Conservation (phyloP, 1,140 invertebrate species). For the Drosophila mojavensis region DNA sequence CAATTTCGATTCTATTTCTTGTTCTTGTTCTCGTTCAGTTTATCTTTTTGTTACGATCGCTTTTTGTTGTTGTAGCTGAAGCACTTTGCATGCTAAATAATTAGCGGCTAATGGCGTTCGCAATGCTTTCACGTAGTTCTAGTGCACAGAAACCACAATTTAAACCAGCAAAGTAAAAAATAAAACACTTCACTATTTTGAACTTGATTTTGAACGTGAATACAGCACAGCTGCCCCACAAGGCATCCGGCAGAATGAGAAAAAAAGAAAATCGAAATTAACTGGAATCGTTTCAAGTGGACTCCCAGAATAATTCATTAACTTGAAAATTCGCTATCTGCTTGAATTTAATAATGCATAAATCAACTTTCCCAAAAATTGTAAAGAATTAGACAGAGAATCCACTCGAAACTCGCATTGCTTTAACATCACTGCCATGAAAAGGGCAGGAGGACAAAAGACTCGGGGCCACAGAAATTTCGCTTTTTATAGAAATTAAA, state of each 20-base stretch:
- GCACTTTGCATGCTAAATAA: conserved; percentile 71
- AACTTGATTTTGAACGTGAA: conserved; percentile 20
- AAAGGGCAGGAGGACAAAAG: conserved; percentile 1
- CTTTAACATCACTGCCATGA: not conserved
- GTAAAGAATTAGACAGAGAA: not conserved
- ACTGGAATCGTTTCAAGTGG: conserved; percentile 15
- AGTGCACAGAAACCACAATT: conserved; percentile 47
- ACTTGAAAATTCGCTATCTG: conserved; percentile 2
- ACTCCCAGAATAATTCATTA: conserved; percentile 17
- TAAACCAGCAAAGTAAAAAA: conserved; percentile 16
- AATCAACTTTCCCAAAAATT: not conserved
- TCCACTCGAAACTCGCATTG: too few species aligned
- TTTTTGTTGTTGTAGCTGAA: conserved; percentile 31
- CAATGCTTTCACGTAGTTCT: conserved; percentile 50
- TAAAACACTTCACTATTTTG: conserved; percentile 25
- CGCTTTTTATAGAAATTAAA: conserved; percentile 41
- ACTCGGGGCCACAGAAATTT: conserved; percentile 20
- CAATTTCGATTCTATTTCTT: not conserved
- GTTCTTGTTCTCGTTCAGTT: conserved; percentile 17
- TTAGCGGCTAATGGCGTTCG: conserved; percentile 47
- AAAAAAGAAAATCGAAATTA: conserved; percentile 4
- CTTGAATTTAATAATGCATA: not conserved
- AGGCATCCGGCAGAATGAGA: conserved; percentile 2
- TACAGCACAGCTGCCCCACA: not conserved
- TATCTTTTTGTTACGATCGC: conserved; percentile 38